Percentiles rank a stretch among this genome's conserved stretches.
Evolutionary conservation across 2,797 vertebrate genomes (phyloP).

Genomic region (Chaunax sp.): DNA sequence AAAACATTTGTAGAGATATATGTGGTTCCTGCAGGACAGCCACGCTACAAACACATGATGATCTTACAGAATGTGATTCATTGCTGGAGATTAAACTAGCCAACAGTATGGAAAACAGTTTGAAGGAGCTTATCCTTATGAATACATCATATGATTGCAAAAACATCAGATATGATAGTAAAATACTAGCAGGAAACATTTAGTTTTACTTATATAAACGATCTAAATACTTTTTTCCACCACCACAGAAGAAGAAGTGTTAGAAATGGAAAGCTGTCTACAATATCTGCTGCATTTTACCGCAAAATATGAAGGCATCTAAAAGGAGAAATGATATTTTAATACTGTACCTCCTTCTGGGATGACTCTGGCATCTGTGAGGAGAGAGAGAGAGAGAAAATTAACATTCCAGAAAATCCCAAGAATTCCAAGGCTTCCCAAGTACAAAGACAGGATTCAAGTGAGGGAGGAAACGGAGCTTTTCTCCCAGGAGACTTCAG

Average conservation of each 20-base stretch:
- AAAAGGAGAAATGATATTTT: slow-evolving; percentile 29
- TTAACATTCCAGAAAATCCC: slow-evolving; percentile 63
- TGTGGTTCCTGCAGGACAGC: no score
- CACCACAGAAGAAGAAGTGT: not conserved
- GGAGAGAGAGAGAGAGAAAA: slow-evolving; percentile 38
- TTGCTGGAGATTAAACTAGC: no score
- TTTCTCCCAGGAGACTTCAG: slow-evolving; percentile 49
- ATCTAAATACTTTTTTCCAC: no score
- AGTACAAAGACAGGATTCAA: slow-evolving; percentile 83
- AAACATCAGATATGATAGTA: no score
- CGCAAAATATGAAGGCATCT: slow-evolving; percentile 16
- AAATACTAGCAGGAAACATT: no score
- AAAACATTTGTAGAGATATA: no score
- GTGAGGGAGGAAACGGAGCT: slow-evolving; percentile 32
- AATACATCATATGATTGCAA: no score
- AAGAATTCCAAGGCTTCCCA: slow-evolving; percentile 51
- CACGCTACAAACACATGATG: no score
- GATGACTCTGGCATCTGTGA: slow-evolving; percentile 83
- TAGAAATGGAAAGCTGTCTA: not conserved
- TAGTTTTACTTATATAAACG: no score
- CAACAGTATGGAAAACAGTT: no score
- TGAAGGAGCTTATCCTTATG: no score
- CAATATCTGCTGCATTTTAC: not conserved
- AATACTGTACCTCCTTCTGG: slow-evolving; percentile 82
- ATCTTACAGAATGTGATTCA: no score